phyloP scores from a whole-genome alignment of 1,140 invertebrate species.

The Spodoptera frugiperda region DNA sequence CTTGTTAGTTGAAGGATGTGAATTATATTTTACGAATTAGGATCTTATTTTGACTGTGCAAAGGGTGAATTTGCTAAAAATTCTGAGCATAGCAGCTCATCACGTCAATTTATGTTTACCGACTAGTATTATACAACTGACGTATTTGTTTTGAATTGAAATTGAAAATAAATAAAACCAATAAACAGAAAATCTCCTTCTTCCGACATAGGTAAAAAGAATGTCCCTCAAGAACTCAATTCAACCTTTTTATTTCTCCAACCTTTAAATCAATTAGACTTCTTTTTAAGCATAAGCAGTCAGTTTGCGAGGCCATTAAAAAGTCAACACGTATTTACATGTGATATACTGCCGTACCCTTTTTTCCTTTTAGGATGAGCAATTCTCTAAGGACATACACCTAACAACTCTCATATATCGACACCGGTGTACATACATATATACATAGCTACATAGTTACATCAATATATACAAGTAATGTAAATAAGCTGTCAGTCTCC shows the following conservation, averaged over 20 bases:
- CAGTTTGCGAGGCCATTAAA: slow-evolving; percentile 11
- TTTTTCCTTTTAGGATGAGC: slow-evolving; percentile 18
- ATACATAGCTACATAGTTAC: background rate
- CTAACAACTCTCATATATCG: slow-evolving; percentile 19
- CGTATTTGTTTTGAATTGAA: no score
- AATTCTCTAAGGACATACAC: slow-evolving; percentile 5
- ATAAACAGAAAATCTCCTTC: no score
- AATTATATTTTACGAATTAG: no score
- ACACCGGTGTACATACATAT: background rate
- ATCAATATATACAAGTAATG: background rate
- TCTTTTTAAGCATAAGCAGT: background rate
- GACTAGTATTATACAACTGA: no score
- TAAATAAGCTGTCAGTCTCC: slow-evolving; percentile 7
- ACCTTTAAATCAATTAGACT: background rate
- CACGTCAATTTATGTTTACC: no score
- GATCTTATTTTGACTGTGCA: no score
- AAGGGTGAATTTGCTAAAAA: no score
- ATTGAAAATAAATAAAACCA: no score
- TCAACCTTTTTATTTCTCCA: background rate
- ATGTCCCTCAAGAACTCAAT: background rate
- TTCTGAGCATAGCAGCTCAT: no score
- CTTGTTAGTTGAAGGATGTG: no score
- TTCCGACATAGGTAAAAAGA: no score
- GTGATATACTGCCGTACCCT: slow-evolving; percentile 22
- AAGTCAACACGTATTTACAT: slow-evolving; percentile 19